Evolutionary conservation across 2,113 vertebrate genomes (phyloP).

Genomic region (Myrmophylax atrothorax): DNA sequence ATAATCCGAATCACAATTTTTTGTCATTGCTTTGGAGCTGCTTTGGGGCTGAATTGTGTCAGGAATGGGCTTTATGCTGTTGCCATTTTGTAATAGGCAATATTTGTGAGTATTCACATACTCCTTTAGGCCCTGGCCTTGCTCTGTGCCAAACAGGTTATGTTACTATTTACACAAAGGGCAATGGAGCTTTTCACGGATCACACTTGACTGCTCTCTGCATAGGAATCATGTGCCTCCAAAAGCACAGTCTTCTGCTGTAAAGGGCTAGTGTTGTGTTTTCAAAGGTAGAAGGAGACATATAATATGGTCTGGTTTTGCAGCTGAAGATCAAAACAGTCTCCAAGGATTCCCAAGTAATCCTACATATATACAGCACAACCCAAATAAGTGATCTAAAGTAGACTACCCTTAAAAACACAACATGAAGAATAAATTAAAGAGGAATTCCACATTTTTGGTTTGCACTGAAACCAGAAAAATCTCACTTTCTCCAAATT

Average conservation of each 20-base stretch:
- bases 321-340: background rate
- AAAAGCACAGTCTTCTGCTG: background rate
- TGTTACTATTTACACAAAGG: background rate
- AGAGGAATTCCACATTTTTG: background rate
- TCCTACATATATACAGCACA: background rate
- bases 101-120: background rate
- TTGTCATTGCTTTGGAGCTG: background rate
- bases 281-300: background rate
- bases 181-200: background rate
- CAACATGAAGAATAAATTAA: background rate
- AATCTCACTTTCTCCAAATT: background rate
- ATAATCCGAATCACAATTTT: background rate
- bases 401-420: background rate
- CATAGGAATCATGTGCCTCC: background rate
- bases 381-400: background rate
- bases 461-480: background rate
- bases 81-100: background rate
- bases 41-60: background rate
- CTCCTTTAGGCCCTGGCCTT: background rate
- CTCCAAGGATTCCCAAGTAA: background rate
- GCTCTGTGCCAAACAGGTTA: background rate
- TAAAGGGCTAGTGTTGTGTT: background rate
- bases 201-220: background rate
- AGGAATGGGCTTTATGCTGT: background rate
- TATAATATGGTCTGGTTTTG: background rate